phyloP scores from a whole-genome alignment of 2,113 vertebrate species.

The Columba janthina region DNA sequence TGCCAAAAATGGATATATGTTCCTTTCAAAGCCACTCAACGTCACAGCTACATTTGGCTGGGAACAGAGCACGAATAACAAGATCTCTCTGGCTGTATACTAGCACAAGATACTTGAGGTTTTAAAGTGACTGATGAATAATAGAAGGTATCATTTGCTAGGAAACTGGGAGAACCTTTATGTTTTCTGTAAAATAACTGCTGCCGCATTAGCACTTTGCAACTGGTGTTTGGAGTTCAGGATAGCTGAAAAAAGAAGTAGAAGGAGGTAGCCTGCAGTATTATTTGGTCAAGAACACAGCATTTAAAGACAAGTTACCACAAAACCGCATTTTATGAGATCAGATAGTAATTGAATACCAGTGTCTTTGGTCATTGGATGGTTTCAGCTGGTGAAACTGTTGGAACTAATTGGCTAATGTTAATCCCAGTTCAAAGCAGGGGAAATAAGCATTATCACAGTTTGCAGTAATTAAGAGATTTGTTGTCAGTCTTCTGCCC shows the following conservation, averaged over 20 bases:
- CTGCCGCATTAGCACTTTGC: conserved; percentile 29
- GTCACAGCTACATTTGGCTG: conserved; percentile 20
- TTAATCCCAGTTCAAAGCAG: background rate
- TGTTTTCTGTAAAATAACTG: conserved; percentile 14
- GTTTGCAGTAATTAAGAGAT: background rate
- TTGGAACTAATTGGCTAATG: background rate
- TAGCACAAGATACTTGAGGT: background rate
- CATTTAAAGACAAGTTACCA: background rate
- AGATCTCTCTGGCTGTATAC: background rate
- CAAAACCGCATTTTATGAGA: background rate
- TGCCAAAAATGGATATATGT: conserved; percentile 49
- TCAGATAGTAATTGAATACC: background rate
- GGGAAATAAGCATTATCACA: background rate
- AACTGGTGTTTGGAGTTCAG: background rate
- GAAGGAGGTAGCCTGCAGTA: background rate
- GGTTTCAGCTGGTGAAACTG: background rate
- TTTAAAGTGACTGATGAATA: conserved; percentile 37
- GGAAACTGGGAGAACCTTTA: background rate
- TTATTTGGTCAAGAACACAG: background rate
- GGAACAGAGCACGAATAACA: conserved; percentile 7
- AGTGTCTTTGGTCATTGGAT: background rate
- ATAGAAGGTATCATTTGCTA: background rate
- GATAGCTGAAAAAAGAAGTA: background rate
- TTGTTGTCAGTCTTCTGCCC: background rate
- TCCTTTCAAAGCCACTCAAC: conserved; percentile 36